Evolutionary conservation across 2,113 vertebrate genomes (phyloP).

Genomic region (Holacanthus passer): DNA sequence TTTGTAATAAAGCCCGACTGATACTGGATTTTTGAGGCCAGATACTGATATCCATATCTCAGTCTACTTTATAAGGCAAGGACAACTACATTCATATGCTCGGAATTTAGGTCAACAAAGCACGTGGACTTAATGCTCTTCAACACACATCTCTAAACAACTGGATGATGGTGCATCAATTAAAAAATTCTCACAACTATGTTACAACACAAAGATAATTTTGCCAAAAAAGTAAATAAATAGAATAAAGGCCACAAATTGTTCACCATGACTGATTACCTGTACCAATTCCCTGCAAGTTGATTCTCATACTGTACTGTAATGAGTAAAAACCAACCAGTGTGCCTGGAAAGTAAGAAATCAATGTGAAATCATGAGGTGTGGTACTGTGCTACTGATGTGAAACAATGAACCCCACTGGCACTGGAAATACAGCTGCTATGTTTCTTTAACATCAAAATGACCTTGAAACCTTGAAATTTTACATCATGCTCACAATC

Average conservation of each 20-base stretch:
- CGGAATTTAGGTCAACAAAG: too few species aligned
- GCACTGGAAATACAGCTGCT: neutral
- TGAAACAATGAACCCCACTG: constrained; percentile 12
- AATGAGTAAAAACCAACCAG: constrained; percentile 32
- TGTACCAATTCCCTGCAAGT: constrained; percentile 4
- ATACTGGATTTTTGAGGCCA: neutral
- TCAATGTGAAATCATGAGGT: constrained; percentile 13
- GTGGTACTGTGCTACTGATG: constrained; percentile 8
- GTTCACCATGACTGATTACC: neutral
- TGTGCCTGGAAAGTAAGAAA: constrained; percentile 15
- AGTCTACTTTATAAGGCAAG: too few species aligned
- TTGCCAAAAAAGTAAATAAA: constrained; percentile 5
- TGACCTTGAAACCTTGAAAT: neutral
- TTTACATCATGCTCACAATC: constrained; percentile 5
- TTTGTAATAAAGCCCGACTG: neutral
- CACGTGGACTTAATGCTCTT: too few species aligned
- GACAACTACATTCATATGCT: too few species aligned
- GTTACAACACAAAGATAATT: neutral
- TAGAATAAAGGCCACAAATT: neutral
- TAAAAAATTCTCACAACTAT: neutral
- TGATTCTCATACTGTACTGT: neutral
- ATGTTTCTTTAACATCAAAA: constrained; percentile 10
- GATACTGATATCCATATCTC: neutral
- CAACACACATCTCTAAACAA: neutral
- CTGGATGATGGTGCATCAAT: neutral